Conservation (phyloP, 1,140 invertebrate species). For the Aphidius gifuensis region DNA sequence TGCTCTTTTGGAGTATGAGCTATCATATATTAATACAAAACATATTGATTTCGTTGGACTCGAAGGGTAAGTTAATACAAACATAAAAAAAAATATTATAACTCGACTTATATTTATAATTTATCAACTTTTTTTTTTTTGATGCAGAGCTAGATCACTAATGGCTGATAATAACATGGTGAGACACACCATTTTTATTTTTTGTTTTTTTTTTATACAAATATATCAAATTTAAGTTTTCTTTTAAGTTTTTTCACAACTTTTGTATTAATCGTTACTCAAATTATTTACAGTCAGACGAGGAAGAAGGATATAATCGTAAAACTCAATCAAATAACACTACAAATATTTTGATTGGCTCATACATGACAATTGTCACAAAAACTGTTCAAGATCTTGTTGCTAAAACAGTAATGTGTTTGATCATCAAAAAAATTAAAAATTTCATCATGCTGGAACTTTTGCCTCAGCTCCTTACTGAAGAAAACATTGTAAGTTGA, state of each 20-base stretch:
- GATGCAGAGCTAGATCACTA: no score
- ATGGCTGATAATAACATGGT: no score
- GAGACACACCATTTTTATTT: no score
- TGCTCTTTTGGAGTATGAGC: slow-evolving; percentile 92
- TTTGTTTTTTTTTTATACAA: no score
- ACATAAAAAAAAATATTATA: not conserved
- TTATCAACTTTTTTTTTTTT: no score
- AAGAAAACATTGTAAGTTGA: slow-evolving; percentile 85
- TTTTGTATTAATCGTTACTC: slow-evolving; percentile 17
- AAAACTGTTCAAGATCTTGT: slow-evolving; percentile 98
- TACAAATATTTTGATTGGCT: slow-evolving; percentile 67
- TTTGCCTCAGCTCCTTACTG: slow-evolving; percentile 95
- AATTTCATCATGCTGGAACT: no score
- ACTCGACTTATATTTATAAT: not conserved
- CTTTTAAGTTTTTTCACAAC: not conserved
- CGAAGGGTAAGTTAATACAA: slow-evolving; percentile 80
- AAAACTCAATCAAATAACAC: slow-evolving; percentile 5
- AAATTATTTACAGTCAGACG: not conserved
- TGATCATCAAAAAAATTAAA: no score
- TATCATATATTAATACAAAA: slow-evolving; percentile 99
- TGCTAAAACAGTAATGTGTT: slow-evolving; percentile 97
- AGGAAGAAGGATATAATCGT: slow-evolving; percentile 6
- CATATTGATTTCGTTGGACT: slow-evolving; percentile 99
- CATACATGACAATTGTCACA: slow-evolving; percentile 99
- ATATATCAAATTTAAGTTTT: no score